Conservation (phyloP, 2,888 invertebrate species). For the Exephanes ischioxanthus region DNA sequence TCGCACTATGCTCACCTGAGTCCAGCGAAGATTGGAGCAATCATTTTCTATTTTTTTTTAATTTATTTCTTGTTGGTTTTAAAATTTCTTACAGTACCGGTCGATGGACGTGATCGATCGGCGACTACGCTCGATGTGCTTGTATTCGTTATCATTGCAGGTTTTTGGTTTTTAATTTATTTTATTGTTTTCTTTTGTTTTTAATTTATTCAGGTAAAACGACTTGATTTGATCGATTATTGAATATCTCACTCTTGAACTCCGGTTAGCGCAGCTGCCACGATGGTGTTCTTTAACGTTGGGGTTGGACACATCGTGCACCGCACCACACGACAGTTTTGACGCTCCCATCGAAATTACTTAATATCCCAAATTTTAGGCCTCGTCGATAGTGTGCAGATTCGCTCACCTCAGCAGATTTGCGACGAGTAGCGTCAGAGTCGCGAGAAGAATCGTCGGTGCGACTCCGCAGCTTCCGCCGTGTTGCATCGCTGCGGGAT, state of each 20-base stretch:
- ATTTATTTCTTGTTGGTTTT: conserved; percentile 6
- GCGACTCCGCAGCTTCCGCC: conserved; percentile 81
- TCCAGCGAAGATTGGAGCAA: not conserved
- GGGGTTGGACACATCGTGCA: conserved; percentile 12
- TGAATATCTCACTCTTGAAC: conserved; percentile 45
- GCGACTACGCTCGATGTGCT: conserved; percentile 50
- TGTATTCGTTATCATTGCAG: conserved; percentile 45
- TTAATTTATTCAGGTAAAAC: conserved; percentile 18
- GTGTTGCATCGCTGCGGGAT: conserved; percentile 94
- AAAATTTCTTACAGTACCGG: conserved; percentile 19
- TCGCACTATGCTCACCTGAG: not conserved
- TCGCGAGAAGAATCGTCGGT: conserved; percentile 80
- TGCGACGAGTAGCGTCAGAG: conserved; percentile 78
- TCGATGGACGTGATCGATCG: conserved; percentile 22
- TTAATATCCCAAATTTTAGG: conserved; percentile 59
- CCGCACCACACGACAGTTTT: conserved; percentile 42
- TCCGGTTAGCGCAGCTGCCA: conserved; percentile 5
- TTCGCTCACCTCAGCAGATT: conserved; percentile 83
- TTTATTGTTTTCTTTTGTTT: conserved; percentile 13
- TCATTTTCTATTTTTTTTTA: not conserved
- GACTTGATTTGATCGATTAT: conserved; percentile 39
- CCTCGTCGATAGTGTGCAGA: conserved; percentile 66
- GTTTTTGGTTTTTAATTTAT: conserved; percentile 17
- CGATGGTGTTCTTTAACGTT: conserved; percentile 20
- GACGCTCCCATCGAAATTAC: conserved; percentile 21